Evolutionary conservation across 64 coral and sea anemone genomes (phyloP), one percentile per base, ranked within the genome.

Genomic region (Platygyra sinensis): DNA sequence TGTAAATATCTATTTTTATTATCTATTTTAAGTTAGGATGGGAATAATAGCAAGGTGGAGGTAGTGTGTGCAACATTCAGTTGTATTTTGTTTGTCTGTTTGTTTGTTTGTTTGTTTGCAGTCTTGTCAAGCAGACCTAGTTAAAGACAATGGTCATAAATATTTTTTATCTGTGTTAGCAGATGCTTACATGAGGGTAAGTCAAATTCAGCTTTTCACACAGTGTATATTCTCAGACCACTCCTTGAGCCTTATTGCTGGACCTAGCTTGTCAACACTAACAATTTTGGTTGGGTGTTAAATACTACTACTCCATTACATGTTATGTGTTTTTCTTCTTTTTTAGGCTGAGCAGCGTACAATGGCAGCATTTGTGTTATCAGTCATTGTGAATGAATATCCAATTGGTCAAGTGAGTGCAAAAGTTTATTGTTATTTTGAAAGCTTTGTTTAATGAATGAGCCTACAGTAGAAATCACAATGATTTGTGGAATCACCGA

Each of bases 131-230:
- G 72, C 96, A 49, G 96, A 99, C 89, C 93, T 99, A 60, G 96
- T 99, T 24, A 99, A 99, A 78, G 96, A 99, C 71, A 99, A 94
- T 91, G 96, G 96, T 15, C 96, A 99, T 74, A 95, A 95, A 73
- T 99, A 99, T 52, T 99, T 99, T 32, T 85, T 99, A 22, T 95
- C 97, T 62, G 97, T 99, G 18, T 62, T 99, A 15, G 97, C 97
- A n/a, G 97, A 99, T 73, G 91, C 78, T 20, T 99, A 95, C 78
- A 95, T 95, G 94, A 91, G 84, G 50, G 97, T 99, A 81, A 91
- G 94, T 6, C 17, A 77, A 14, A 7, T 18, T 5, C 32, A 64
- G 79, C 52, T 18, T 52, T 24, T 1, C 28, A 14, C 6, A 6
- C 24, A 30, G 19, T 60, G 52, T 61, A 4, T 10, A 82, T 60